phyloP scores from a whole-genome alignment of 2,797 vertebrate species.

The Leucoraja ocellata region DNA sequence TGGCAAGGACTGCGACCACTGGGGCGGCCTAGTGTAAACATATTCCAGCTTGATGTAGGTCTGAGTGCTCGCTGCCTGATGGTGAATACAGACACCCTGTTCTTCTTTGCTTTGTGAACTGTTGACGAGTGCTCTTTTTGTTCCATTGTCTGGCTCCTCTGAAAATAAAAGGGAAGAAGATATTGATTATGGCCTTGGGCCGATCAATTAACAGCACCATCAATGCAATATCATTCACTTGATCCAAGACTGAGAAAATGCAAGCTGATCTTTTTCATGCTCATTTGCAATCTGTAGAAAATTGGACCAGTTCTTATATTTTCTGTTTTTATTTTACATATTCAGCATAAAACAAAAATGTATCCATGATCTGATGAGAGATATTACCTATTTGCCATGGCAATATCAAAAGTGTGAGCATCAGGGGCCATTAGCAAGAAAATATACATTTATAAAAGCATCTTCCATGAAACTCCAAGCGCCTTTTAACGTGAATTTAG shows the following conservation, averaged over 20 bases:
- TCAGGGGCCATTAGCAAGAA: neutral
- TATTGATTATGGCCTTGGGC: neutral
- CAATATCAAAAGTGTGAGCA: neutral
- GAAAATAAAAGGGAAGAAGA: neutral
- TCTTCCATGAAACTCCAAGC: no score
- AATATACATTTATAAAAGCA: no score
- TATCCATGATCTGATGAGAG: neutral
- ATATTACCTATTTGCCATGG: neutral
- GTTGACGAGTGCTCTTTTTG: slow-evolving; percentile 42
- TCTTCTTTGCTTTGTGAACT: slow-evolving; percentile 45
- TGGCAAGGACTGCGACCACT: slow-evolving; percentile 57
- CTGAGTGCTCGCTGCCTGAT: slow-evolving; percentile 51
- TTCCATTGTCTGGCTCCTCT: slow-evolving; percentile 29
- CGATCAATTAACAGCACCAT: neutral
- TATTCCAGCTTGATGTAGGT: slow-evolving; percentile 53
- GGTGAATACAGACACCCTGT: slow-evolving; percentile 47
- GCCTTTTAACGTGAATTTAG: no score
- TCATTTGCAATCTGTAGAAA: neutral
- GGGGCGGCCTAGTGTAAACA: slow-evolving; percentile 54
- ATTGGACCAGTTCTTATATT: neutral
- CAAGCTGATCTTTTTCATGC: neutral
- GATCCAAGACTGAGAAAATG: neutral
- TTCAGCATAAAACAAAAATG: neutral
- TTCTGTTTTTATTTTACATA: neutral
- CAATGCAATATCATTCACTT: neutral